Conservation (phyloP, 2,888 invertebrate species). For the Pelosia muscerda region DNA sequence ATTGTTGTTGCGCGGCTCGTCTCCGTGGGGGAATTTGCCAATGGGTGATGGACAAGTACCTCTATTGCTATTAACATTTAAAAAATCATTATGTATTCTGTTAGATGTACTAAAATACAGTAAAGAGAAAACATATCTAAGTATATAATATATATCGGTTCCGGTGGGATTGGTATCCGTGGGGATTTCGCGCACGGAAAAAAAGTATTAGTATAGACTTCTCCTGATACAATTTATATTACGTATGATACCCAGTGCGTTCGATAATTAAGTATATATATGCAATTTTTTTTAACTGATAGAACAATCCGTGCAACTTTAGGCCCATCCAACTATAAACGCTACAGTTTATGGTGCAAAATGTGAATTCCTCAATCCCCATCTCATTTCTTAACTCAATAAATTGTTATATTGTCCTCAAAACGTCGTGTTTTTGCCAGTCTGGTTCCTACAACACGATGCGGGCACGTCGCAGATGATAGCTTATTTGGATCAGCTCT, state of each 20-base stretch:
- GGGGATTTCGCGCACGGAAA: no score
- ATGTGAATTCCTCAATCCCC: not conserved
- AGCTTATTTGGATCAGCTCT: slow-evolving; percentile 33
- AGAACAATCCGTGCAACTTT: not conserved
- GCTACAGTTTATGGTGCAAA: not conserved
- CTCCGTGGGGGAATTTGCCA: slow-evolving; percentile 48
- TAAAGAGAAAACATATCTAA: no score
- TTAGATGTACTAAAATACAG: not conserved
- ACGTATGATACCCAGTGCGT: no score
- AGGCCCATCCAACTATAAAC: not conserved
- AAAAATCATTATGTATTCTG: not conserved
- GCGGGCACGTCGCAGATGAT: slow-evolving; percentile 34
- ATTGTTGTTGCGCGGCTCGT: slow-evolving; percentile 67
- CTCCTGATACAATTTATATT: not conserved
- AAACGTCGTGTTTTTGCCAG: not conserved
- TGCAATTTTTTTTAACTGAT: not conserved
- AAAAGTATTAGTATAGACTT: not conserved
- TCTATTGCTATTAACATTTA: not conserved
- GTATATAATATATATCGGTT: no score
- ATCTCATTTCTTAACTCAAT: slow-evolving; percentile 10
- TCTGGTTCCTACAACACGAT: not conserved
- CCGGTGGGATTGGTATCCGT: no score
- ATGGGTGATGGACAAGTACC: slow-evolving; percentile 31
- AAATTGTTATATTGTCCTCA: not conserved
- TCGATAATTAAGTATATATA: no score